Conservation (phyloP, 2,113 vertebrate genomes). For the Psophia crepitans region DNA sequence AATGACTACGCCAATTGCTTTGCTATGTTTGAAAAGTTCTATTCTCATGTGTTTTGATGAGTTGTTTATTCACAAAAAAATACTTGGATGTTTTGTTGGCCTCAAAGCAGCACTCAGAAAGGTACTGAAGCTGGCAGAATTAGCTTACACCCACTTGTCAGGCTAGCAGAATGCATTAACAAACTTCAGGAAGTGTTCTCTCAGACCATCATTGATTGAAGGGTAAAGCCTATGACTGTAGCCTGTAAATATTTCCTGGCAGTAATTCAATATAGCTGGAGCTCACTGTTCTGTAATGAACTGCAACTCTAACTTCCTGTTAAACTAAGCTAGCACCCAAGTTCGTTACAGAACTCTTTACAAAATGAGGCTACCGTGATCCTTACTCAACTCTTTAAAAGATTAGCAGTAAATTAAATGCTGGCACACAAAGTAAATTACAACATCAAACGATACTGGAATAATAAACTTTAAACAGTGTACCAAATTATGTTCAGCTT, state of each 20-base stretch:
- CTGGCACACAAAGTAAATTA: slow-evolving; percentile 54
- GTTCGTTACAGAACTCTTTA: slow-evolving; percentile 12
- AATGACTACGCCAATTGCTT: slow-evolving; percentile 62
- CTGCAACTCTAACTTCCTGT: slow-evolving; percentile 25
- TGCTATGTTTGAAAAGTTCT: slow-evolving; percentile 68
- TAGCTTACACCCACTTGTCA: slow-evolving; percentile 28
- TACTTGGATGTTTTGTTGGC: slow-evolving; percentile 48
- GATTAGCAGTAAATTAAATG: slow-evolving; percentile 57
- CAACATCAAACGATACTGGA: slow-evolving; percentile 60
- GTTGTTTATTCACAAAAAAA: slow-evolving; percentile 67
- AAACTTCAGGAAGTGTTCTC: slow-evolving; percentile 24
- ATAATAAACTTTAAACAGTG: slow-evolving; percentile 66
- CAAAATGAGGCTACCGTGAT: slow-evolving; percentile 29
- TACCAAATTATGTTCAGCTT: slow-evolving; percentile 66
- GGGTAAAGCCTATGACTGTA: slow-evolving; percentile 59
- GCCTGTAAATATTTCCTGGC: slow-evolving; percentile 69
- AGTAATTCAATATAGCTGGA: slow-evolving; percentile 68
- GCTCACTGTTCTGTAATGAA: slow-evolving; percentile 55
- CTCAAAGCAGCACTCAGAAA: slow-evolving; percentile 39
- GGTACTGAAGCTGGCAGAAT: slow-evolving; percentile 52
- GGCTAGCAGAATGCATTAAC: slow-evolving; percentile 46
- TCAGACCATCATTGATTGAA: slow-evolving; percentile 56
- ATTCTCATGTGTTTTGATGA: slow-evolving; percentile 70
- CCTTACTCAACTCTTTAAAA: slow-evolving; percentile 51
- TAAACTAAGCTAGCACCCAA: slow-evolving; percentile 23